phyloP scores from a whole-genome alignment of 2,888 invertebrate genomes.

The Megastigmus dorsalis region DNA sequence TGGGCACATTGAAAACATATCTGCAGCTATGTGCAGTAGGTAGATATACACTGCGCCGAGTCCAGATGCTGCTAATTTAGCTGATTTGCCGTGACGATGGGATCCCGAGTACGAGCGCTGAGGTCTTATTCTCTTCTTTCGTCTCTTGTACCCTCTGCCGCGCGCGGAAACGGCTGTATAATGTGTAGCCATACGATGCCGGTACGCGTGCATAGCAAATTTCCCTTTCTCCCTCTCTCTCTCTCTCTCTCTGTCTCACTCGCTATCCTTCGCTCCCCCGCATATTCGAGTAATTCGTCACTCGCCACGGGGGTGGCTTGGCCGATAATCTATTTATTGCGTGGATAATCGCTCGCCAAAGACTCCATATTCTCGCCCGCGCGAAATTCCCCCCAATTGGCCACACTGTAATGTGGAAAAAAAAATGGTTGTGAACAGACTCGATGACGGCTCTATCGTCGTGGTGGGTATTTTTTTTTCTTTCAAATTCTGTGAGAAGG shows the following conservation, averaged over 20 bases:
- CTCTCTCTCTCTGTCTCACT: conserved; percentile 28
- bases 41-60: neutral
- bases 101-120: conserved; percentile 37
- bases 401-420: neutral
- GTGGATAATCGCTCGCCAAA: conserved; percentile 63
- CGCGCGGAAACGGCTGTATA: too few species aligned
- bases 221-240: conserved; percentile 53
- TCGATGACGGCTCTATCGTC: neutral
- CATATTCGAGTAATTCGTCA: conserved; percentile 65
- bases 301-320: conserved; percentile 63
- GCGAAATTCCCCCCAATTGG: neutral
- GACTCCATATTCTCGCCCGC: conserved; percentile 2
- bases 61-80: conserved; percentile 68
- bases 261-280: too few species aligned
- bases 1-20: neutral
- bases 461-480: too few species aligned
- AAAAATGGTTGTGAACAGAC: neutral
- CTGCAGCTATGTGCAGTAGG: neutral
- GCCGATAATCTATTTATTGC: conserved; percentile 71
- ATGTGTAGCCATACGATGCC: neutral
- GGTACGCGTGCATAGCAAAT: conserved; percentile 58
- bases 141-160: neutral
- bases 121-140: conserved; percentile 47
- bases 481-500: neutral
- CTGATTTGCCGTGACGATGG: conserved; percentile 66